Evolutionary conservation across 2,113 vertebrate species (phyloP).

Genomic region (Elaphurus davidianus): DNA sequence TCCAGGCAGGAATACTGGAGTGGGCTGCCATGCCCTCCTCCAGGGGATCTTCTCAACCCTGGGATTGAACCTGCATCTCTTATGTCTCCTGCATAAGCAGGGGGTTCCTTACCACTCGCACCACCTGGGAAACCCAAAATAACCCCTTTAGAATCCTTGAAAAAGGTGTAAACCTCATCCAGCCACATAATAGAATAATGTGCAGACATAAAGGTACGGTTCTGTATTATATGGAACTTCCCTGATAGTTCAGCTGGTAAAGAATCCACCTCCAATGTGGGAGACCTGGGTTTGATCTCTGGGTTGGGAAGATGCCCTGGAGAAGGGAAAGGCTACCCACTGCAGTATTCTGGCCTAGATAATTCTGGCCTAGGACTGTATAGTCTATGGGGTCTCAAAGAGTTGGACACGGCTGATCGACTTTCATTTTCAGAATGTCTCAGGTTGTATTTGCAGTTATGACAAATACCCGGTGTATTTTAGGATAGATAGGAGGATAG

Average conservation of each 20-base stretch:
- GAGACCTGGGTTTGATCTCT: background rate
- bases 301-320: background rate
- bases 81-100: background rate
- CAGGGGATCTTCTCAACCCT: background rate
- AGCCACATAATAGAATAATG: accelerated
- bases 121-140: background rate
- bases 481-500: too few species aligned
- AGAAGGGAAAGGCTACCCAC: background rate
- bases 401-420: background rate
- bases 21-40: background rate
- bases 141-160: background rate
- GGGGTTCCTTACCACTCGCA: accelerated
- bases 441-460: accelerated
- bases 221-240: accelerated
- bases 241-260: background rate
- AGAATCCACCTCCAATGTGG: background rate
- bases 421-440: background rate
- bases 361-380: background rate
- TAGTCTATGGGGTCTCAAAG: background rate
- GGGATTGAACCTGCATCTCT: background rate
- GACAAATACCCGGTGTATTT: accelerated
- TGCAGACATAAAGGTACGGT: accelerated
- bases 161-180: accelerated
- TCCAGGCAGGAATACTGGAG: background rate
- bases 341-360: background rate